Evolutionary conservation across 1,140 invertebrate species (phyloP), one percentile per base, ranked within the genome.

Genomic region (Agrilus planipennis): DNA sequence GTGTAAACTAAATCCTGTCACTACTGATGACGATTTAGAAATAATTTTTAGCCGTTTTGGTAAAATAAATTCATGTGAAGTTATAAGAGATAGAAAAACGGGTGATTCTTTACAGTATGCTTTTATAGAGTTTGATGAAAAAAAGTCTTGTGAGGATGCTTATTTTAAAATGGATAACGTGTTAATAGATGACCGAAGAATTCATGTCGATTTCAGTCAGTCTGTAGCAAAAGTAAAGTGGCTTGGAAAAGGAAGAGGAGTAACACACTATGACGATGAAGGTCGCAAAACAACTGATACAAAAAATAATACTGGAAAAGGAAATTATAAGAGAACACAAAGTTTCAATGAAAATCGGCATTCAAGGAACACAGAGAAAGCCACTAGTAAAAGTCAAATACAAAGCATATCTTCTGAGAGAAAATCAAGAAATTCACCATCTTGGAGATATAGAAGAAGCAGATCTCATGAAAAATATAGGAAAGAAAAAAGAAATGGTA

Each of bases 81-180:
- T 99, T 1, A 98, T 99, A 44, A 73, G 88, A 60, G 94, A 99
- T 63, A 79, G 83, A 44, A 86, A 89, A 57, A 84, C 87, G 2
- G 83, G 84, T 6, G 91, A 97, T 58, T 99, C 94, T 0, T 68
- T 99, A 34, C 95, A 99, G 57, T 99, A 99, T 67, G 96, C 93
- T 2, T 99, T 99, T 61, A 89, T 99, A 50, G 96, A 99, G 64
- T 99, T 99, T 73, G 87, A 86, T 44, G 82, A 94, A 46, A 78
- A 84, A 51, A 81, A 95, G 61, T 79, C 92, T 7, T 99, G 95
- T 70, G 96, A 99, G 70, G 84, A 89, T 50, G 96, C 96, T 2
- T 99, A 92, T 67, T 95, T 99, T 53, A 99, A 99, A 72, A 99
- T 99, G 96, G 94, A 98, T 57, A 99, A 99, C 70, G 94, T 99